These are phyloP conservation scores for Maylandia zebra DNA, from an alignment of 2,113 vertebrate genomes.

Conservation along the genomic window DNA sequence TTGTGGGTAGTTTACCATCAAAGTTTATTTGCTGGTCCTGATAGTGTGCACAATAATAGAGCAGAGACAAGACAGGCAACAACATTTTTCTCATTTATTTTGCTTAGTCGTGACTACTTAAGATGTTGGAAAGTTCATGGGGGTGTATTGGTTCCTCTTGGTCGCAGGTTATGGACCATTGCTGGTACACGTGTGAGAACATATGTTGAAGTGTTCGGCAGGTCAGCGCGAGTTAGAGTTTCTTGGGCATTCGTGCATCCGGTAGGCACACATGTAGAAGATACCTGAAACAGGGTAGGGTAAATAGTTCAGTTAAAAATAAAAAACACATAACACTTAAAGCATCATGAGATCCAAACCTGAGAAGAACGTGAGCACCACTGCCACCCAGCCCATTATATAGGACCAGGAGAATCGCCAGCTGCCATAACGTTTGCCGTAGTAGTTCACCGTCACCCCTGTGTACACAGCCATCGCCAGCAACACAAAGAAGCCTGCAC, in stretches of 20 bases:
- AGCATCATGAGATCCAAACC: conserved; percentile 26
- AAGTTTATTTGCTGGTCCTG: background rate
- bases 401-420: conserved; percentile 80
- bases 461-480: conserved; percentile 78
- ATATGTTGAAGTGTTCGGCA: background rate
- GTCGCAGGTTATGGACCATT: conserved; percentile 36
- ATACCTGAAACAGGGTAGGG: conserved; percentile 56
- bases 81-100: conserved; percentile 51
- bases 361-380: conserved; percentile 78
- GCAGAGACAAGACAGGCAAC: background rate
- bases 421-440: conserved; percentile 74
- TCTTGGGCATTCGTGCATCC: conserved; percentile 73
- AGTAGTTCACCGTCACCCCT: conserved; percentile 76
- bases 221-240: conserved; percentile 68
- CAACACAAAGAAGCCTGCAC: conserved; percentile 73
- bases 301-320: accelerated
- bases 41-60: background rate
- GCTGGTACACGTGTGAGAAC: conserved; percentile 12
- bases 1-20: background rate
- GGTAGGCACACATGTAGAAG: conserved; percentile 78
- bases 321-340: background rate
- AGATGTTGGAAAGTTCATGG: conserved; percentile 37
- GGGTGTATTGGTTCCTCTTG: conserved; percentile 49
- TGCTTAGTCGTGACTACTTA: background rate
- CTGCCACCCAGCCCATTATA: conserved; percentile 76